Conservation (phyloP, 2,888 invertebrate genomes). For the Fragum fragum region DNA sequence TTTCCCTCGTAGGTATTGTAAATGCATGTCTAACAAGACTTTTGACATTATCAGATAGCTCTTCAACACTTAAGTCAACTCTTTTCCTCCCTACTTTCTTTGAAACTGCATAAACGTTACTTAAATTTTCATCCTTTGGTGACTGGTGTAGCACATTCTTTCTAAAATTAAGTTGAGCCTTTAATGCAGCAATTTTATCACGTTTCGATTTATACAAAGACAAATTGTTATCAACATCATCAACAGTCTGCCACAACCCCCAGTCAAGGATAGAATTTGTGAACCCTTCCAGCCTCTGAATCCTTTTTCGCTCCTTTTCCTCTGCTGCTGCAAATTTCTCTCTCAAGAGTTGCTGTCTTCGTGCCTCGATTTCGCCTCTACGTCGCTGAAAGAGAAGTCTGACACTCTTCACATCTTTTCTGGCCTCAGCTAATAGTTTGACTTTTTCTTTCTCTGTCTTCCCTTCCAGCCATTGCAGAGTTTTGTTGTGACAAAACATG, state of each 20-base stretch:
- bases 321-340: constrained; percentile 33
- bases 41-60: constrained; percentile 32
- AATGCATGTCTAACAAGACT: constrained; percentile 13
- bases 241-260: constrained; percentile 60
- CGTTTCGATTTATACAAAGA: too few species aligned
- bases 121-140: constrained; percentile 17
- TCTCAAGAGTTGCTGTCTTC: constrained; percentile 35
- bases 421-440: constrained; percentile 21
- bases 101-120: neutral
- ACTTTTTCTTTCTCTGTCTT: constrained; percentile 17
- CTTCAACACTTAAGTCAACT: neutral
- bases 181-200: constrained; percentile 28
- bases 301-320: neutral
- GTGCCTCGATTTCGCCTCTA: constrained; percentile 45
- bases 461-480: constrained; percentile 26
- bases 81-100: constrained; percentile 6
- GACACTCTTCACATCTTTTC: constrained; percentile 38
- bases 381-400: constrained; percentile 41
- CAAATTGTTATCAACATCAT: constrained; percentile 45
- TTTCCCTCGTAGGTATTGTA: neutral
- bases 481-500: constrained; percentile 56
- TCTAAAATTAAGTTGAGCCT: constrained; percentile 40
- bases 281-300: neutral
- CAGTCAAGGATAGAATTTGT: constrained; percentile 38
- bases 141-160: constrained; percentile 45